Percentiles rank a stretch among this genome's conserved stretches.
phyloP scores from a whole-genome alignment of 2,113 vertebrate species.

The Apus apus region DNA sequence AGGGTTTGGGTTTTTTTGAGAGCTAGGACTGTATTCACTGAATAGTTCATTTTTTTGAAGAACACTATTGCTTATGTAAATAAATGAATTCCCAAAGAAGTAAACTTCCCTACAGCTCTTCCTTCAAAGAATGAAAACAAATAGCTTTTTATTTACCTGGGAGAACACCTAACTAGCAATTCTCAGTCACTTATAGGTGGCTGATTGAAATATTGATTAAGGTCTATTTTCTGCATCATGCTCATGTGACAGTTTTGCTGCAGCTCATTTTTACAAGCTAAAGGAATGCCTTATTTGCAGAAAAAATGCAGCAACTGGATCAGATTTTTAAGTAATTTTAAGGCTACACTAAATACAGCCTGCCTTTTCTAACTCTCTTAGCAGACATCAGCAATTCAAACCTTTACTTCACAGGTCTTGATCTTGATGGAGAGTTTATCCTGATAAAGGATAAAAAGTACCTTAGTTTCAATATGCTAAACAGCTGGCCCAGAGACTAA shows the following conservation, averaged over 20 bases:
- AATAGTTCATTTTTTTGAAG: not conserved
- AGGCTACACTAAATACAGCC: slow-evolving; percentile 25
- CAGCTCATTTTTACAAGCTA: slow-evolving; percentile 8
- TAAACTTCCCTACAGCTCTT: not conserved
- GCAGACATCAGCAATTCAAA: not conserved
- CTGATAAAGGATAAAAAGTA: not conserved
- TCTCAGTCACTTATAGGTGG: slow-evolving; percentile 46
- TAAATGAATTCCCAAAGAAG: slow-evolving; percentile 3
- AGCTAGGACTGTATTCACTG: not conserved
- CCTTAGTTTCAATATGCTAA: not conserved
- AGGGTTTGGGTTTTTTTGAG: not conserved
- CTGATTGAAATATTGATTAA: slow-evolving; percentile 62
- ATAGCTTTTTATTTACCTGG: not conserved
- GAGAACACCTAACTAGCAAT: slow-evolving; percentile 26
- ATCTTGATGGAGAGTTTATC: not conserved
- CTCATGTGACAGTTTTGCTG: slow-evolving; percentile 36
- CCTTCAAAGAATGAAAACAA: not conserved
- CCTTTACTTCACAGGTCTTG: not conserved
- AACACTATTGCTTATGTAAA: not conserved
- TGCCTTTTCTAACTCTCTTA: not conserved
- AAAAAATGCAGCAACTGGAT: slow-evolving; percentile 2
- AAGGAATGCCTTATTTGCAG: slow-evolving; percentile 30
- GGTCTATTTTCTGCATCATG: slow-evolving; percentile 18
- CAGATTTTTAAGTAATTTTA: not conserved
- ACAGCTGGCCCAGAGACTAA: not conserved